Evolutionary conservation across 30 jellyfish, hydroid and myxozoan species (phyloP).

Genomic region (Nemopilema nomurai): DNA sequence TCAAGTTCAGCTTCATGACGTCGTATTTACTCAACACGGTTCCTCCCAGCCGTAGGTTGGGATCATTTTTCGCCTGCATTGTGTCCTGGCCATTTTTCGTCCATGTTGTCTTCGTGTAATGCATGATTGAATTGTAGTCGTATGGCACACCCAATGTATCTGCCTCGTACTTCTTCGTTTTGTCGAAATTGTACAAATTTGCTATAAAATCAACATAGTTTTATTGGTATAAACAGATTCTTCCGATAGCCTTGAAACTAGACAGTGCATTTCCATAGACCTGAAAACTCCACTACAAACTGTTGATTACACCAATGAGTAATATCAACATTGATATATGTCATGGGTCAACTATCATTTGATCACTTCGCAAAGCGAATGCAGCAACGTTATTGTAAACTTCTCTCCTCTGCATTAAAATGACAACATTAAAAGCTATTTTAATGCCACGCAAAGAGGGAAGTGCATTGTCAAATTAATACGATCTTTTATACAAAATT

Average conservation of each 20-base stretch:
- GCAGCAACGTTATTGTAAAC: too few relatives aligned
- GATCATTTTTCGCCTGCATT: slow-evolving; percentile 49
- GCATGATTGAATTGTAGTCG: slow-evolving; percentile 71
- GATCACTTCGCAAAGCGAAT: too few relatives aligned
- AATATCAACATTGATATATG: too few relatives aligned
- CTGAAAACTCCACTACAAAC: too few relatives aligned
- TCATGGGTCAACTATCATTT: too few relatives aligned
- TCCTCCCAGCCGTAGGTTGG: slow-evolving; percentile 57
- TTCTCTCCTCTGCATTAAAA: too few relatives aligned
- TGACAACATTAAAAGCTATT: too few relatives aligned
- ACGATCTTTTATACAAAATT: too few relatives aligned
- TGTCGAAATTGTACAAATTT: slow-evolving; percentile 35
- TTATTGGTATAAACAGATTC: background rate
- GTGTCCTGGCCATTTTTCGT: slow-evolving; percentile 51
- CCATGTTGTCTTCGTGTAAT: slow-evolving; percentile 51
- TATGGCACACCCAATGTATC: slow-evolving; percentile 55
- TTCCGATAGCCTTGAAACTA: background rate
- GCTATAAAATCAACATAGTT: background rate
- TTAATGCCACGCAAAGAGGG: too few relatives aligned
- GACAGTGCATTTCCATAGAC: too few relatives aligned
- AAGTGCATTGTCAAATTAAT: too few relatives aligned
- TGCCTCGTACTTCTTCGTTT: slow-evolving; percentile 11
- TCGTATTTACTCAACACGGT: slow-evolving; percentile 36
- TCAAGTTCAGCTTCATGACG: slow-evolving; percentile 42
- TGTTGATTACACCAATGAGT: too few relatives aligned